Evolutionary conservation across 1,140 invertebrate genomes (phyloP), one percentile per base, ranked within the genome.

Genomic region (Meteorus sp.): DNA sequence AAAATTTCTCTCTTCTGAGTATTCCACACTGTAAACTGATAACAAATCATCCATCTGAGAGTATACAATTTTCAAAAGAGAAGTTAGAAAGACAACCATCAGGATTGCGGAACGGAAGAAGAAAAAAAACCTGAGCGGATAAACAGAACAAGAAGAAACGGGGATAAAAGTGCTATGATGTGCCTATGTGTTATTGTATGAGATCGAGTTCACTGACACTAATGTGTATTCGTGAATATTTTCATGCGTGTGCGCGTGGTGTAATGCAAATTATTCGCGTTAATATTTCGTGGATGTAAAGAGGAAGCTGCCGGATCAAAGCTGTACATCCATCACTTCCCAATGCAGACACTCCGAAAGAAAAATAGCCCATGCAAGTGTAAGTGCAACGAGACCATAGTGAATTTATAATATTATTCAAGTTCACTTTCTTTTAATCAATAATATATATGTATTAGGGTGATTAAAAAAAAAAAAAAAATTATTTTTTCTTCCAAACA

Each of bases 361-460:
- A 91, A 90, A 84, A 91, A 89, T 70, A 92, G 89, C 80, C 90
- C 90, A 74, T 88, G 89, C 79, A 92, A 92, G 86, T 91, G 90
- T 92, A 83, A 91, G 90, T 91, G 77, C 7, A 35, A 29, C 9
- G 9, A 13, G 3, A n/a, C 11, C 8, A 4, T 39, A n/a, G 15
- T 39, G 8, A 11, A n/a, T 39, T 39, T 39, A 4, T 15, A 13
- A 3, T 39, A 4, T 39, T 39, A 15, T 39, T 39, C 15, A 4
- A 29, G 4, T 29, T 29, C 4, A 9, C 4, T 5, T 29, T 4
- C 4, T 29, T 29, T 29, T n/a, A n/a, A n/a, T n/a, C n/a, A n/a
- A n/a, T n/a, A n/a, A n/a, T n/a, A n/a, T n/a, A n/a, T n/a, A n/a
- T n/a, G n/a, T n/a, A n/a, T n/a, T n/a, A n/a, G n/a, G n/a, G n/a